Evolutionary conservation across 2,797 vertebrate species (phyloP), one percentile per base, ranked within the genome.

Genomic region (Graptemys geographica): DNA sequence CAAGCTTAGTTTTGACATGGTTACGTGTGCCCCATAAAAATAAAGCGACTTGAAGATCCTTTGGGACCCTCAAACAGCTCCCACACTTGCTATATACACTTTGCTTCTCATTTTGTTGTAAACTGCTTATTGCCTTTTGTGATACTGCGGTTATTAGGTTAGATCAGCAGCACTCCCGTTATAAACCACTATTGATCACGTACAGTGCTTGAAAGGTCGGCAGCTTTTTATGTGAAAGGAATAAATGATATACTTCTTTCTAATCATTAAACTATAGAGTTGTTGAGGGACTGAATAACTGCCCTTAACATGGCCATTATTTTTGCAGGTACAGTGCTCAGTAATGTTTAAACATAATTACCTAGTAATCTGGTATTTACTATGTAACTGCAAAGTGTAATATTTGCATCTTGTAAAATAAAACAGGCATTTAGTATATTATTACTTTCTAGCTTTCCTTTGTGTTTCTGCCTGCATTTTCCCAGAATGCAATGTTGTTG

Each of bases 331-430:
- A 96, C 92, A 10, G 90, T 87, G 5, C 81, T 93, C 5, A 81
- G 92, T 53, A 93, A 81, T 44, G 88, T 89, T 92, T 86, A 88
- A 94, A 81, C 56, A 31, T 93, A 96, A 97, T 96, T 96, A 90
- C 96, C 94, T 57, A 83, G 95, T 95, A 94, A 97, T 96, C 95
- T 93, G 90, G 87, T 96, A 92, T 97, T 97, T 97, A 94, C 96
- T 88, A 11, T 9, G 80, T 55, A 82, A 94, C 94, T 87, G 94
- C 93, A 84, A 91, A 92, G 91, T 28, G 83, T 25, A 94, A 92
- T 94, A 93, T 96, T 96, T 93, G 94, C 96, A 96, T 96, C 92
- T 94, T 96, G 84, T 94, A 97, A 98, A 95, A 97, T 51, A 82
- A 96, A 96, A 78, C 88, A 62, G 87, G 78, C 87, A 28, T 93